Evolutionary conservation across 2,113 vertebrate species (phyloP).

Genomic region (Ailuropoda melanoleuca): DNA sequence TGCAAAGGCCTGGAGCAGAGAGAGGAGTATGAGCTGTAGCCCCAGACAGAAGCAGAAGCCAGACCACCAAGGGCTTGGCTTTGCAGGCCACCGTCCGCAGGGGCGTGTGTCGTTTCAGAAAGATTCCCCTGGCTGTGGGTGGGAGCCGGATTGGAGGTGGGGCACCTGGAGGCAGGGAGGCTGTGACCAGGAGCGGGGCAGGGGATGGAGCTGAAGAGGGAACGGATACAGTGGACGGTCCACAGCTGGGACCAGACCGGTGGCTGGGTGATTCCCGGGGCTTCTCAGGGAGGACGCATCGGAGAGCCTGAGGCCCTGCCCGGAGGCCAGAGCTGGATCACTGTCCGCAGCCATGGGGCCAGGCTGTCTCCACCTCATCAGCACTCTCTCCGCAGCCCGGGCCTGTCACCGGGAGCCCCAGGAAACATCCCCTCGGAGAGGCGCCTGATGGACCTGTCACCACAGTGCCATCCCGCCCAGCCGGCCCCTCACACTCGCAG

Average conservation of each 20-base stretch:
- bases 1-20: background rate
- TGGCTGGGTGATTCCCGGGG: fast-evolving
- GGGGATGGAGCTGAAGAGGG: background rate
- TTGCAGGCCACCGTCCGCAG: background rate
- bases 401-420: constrained; percentile 51
- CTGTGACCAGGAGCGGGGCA: background rate
- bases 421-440: background rate
- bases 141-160: background rate
- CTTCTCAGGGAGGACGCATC: background rate
- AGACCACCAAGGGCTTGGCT: fast-evolving
- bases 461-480: background rate
- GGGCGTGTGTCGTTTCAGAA: background rate
- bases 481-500: background rate
- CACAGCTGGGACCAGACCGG: no score
- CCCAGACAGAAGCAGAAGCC: background rate
- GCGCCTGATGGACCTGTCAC: constrained; percentile 42
- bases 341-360: background rate
- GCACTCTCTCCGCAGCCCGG: background rate
- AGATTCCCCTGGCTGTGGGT: fast-evolving
- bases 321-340: background rate
- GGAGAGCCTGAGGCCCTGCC: background rate
- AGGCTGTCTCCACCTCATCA: background rate
- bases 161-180: background rate
- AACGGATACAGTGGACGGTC: background rate
- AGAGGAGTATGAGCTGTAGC: background rate